A percentile compares a stretch with the other conserved stretches of the same genome.
Conservation (phyloP, 2,797 vertebrate genomes). For the Rhinichthys osculus region DNA sequence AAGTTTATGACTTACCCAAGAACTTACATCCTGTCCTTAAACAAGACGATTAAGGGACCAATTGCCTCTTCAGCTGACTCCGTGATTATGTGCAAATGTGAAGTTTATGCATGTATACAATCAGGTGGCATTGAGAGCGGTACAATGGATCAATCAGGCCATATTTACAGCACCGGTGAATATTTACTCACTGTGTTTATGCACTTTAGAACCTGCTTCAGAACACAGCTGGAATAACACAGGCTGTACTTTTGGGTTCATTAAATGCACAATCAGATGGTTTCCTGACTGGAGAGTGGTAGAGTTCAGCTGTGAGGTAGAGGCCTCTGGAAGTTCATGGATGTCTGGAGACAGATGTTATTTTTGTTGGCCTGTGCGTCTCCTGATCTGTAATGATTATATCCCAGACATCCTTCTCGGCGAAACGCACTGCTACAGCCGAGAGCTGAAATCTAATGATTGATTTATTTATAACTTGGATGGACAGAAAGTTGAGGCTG, state of each 20-base stretch:
- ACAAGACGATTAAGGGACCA: conserved; percentile 6
- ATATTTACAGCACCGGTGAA: conserved; percentile 61
- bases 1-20: conserved; percentile 28
- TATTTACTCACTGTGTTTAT: conserved; percentile 73
- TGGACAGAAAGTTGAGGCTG: conserved; percentile 34
- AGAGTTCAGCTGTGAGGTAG: conserved; percentile 74
- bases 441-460: conserved; percentile 55
- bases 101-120: conserved; percentile 40
- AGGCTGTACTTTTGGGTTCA: conserved; percentile 76
- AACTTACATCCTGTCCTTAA: conserved; percentile 19
- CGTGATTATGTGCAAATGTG: conserved; percentile 50
- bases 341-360: conserved; percentile 62
- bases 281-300: conserved; percentile 75
- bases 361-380: conserved; percentile 61
- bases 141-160: conserved; percentile 59
- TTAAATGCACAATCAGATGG: conserved; percentile 78
- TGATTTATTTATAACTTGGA: conserved; percentile 58
- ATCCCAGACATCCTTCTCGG: conserved; percentile 52
- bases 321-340: conserved; percentile 65
- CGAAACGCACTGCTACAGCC: conserved; percentile 43
- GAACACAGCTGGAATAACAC: conserved; percentile 84
- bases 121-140: conserved; percentile 38
- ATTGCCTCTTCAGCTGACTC: conserved; percentile 40
- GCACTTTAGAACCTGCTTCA: conserved; percentile 74
- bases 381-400: conserved; percentile 61